Evolutionary conservation across 2,113 vertebrate genomes (phyloP), one percentile per base, ranked within the genome.

Genomic region (Sula dactylatra): DNA sequence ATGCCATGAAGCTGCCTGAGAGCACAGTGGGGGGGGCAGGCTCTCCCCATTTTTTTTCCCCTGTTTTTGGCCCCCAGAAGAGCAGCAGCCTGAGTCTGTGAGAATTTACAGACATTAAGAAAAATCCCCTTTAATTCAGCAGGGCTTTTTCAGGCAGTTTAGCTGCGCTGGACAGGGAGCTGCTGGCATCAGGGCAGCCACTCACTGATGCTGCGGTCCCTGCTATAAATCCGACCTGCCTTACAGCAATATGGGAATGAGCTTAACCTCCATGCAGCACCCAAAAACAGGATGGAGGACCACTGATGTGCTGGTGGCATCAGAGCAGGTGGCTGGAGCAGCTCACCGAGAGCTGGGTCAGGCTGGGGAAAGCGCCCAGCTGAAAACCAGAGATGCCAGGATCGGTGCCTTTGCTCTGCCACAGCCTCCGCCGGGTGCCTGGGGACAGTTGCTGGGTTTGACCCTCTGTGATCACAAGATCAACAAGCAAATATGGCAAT

Each of bases 401-500:
- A 47, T 2, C 10, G 45, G 67, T 91, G 42, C 26, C 20, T 89
- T 47, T 56, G n/a, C 36, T 55, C 64, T 52, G 29, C 21, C 32
- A n/a, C 6, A 21, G 52, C 42, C 65, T 31, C n/a, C 25, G 45
- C n/a, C 0, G 2, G 31, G 21, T 40, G 19, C 45, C 32, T 49
- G 38, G 34, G 92, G 21, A 64, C n/a, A 54, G 36, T 11, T 29
- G 16, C 25, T 86, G 36, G 45, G 6, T 86, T 40, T 78, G 47
- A 29, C 49, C 38, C 29, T 73, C 40, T 0, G 1, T 1, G 0
- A 34, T 74, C 94, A 95, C 0, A 0, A 58, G 65, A 21, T 40
- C 65, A 54, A 73, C 10, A 50, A 85, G 79, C 58, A 96, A 93
- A 88, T n/a, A 94, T 2, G 25, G 69, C 25, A 61, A 64, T 92